A percentile compares a stretch with the other conserved stretches of the same genome.
These are phyloP conservation scores for Tangara arthus DNA, from an alignment of 2,797 vertebrate genomes.

Conservation along the genomic window DNA sequence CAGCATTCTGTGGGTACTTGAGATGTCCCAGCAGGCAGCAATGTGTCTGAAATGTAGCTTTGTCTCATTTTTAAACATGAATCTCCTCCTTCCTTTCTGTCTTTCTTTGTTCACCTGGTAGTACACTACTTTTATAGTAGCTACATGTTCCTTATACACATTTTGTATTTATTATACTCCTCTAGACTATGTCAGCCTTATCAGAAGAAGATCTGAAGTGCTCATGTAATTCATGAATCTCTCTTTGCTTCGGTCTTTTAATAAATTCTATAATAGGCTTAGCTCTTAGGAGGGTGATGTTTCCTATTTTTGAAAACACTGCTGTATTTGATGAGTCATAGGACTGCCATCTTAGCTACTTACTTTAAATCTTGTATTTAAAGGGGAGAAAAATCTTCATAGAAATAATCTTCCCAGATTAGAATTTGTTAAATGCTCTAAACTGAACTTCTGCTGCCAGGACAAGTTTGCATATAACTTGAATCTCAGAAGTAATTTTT, in stretches of 20 bases:
- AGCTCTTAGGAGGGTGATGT: background rate
- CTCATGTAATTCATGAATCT: background rate
- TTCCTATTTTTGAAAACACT: background rate
- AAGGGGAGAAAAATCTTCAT: background rate
- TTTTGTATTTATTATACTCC: background rate
- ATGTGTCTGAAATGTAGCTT: background rate
- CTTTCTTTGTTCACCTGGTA: background rate
- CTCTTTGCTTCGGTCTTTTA: background rate
- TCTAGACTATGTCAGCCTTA: background rate
- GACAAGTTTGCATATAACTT: background rate
- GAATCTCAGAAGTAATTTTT: background rate
- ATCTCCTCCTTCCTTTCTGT: background rate
- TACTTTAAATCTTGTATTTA: background rate
- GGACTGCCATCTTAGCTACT: background rate
- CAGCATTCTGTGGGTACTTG: background rate
- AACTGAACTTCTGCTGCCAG: background rate
- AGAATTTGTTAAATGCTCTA: background rate
- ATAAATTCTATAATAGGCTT: background rate
- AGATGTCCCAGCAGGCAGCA: background rate
- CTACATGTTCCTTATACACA: accelerated
- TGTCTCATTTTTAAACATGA: background rate
- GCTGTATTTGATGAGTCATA: background rate
- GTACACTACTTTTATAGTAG: background rate
- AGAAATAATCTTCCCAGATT: background rate
- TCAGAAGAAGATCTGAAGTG: background rate